Conservation (phyloP, 2,113 vertebrate genomes). For the Hippoglossus stenolepis region DNA sequence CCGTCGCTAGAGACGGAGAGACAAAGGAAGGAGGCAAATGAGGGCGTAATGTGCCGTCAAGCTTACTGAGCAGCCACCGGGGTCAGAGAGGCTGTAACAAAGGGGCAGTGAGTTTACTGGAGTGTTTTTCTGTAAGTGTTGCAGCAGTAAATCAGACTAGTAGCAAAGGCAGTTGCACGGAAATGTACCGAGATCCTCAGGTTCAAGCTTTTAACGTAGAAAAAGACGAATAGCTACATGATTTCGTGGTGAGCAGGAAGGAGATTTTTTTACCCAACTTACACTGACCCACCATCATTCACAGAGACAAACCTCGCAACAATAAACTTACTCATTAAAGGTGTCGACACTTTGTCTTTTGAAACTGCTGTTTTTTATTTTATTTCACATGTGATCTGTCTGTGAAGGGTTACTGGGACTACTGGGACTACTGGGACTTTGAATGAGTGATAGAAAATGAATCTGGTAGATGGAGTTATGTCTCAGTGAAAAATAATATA, state of each 20-base stretch:
- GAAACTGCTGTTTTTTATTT: no score
- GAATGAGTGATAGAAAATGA: no score
- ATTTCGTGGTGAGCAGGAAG: no score
- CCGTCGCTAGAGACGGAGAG: not conserved
- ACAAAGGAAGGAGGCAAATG: not conserved
- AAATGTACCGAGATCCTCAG: not conserved
- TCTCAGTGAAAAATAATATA: no score
- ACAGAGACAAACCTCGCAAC: no score
- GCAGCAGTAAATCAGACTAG: not conserved
- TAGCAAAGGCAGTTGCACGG: not conserved
- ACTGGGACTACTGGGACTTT: no score
- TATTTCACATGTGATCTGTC: no score
- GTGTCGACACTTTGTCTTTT: no score
- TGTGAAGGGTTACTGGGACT: no score
- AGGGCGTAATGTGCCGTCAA: not conserved
- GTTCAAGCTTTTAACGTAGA: not conserved
- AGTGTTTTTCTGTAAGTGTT: not conserved
- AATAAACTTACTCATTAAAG: no score
- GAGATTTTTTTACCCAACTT: not conserved
- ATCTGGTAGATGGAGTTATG: no score
- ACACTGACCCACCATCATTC: no score
- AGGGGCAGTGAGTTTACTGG: not conserved
- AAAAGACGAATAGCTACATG: not conserved
- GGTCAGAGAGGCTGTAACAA: constrained; percentile 18
- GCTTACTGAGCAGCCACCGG: not conserved